Percentiles rank a stretch among this genome's conserved stretches.
Conservation (phyloP, 2,888 invertebrate species). For the Oegoconia quadripuncta region DNA sequence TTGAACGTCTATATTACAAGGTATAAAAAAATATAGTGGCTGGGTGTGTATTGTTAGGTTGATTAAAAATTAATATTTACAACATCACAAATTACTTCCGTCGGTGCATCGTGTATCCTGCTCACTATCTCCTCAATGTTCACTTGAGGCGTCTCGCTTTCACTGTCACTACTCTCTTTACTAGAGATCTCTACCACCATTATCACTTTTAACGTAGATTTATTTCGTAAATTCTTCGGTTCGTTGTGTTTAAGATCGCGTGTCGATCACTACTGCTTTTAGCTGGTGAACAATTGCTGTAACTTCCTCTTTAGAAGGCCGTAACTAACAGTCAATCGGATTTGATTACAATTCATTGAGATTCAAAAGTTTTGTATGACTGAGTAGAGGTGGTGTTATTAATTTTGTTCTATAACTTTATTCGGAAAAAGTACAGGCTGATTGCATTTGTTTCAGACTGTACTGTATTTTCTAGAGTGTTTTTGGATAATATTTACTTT, state of each 20-base stretch:
- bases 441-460: too few species aligned
- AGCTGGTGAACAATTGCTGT: slow-evolving; percentile 27
- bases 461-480: too few species aligned
- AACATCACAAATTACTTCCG: slow-evolving; percentile 45
- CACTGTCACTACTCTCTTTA: slow-evolving; percentile 21
- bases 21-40: too few species aligned
- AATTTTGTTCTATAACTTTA: too few species aligned
- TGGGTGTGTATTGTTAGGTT: too few species aligned
- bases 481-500: too few species aligned
- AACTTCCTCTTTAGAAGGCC: slow-evolving; percentile 58
- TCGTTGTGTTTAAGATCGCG: slow-evolving; percentile 33
- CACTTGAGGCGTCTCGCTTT: slow-evolving; percentile 24
- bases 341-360: background rate
- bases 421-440: too few species aligned
- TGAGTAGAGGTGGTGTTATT: too few species aligned
- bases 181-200: slow-evolving; percentile 40
- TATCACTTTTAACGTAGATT: too few species aligned
- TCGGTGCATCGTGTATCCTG: slow-evolving; percentile 42
- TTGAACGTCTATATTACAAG: too few species aligned
- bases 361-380: background rate
- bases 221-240: too few species aligned
- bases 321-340: background rate
- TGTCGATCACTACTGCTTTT: slow-evolving; percentile 33
- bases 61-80: slow-evolving; percentile 31
- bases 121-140: slow-evolving; percentile 41